Percentiles rank a stretch among this genome's conserved stretches.
Conservation (phyloP, 2,888 invertebrate genomes). For the Thyatira batis region DNA sequence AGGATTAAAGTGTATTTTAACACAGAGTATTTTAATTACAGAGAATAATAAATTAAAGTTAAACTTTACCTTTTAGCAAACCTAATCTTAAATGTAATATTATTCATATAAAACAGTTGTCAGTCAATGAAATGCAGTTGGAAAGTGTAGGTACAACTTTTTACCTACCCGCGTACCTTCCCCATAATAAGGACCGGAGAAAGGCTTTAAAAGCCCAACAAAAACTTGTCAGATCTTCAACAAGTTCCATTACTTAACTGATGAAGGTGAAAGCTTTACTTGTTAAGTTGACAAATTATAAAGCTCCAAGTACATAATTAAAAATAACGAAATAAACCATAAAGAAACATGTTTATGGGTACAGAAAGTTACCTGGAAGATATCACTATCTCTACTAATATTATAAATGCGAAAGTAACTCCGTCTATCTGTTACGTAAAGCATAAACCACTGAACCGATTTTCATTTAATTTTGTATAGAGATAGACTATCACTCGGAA, state of each 20-base stretch:
- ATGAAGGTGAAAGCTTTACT: not conserved
- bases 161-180: conserved; percentile 8
- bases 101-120: conserved; percentile 6
- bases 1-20: no score
- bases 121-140: conserved; percentile 1
- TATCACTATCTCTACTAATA: not conserved
- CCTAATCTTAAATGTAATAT: no score
- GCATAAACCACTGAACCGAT: no score
- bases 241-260: not conserved
- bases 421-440: no score
- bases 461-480: no score
- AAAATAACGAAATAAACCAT: no score
- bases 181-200: conserved; percentile 11
- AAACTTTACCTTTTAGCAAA: no score
- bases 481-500: no score
- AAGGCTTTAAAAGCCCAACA: conserved; percentile 5
- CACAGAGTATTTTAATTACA: no score
- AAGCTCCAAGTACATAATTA: no score
- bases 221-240: not conserved
- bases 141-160: conserved; percentile 22
- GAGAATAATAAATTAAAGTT: no score
- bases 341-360: not conserved
- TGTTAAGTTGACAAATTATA: not conserved
- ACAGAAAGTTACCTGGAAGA: not conserved
- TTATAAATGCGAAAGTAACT: no score